Base-by-base conservation (phyloP, 1,140 invertebrate species). In the Rhyacophila brunnea region DNA sequence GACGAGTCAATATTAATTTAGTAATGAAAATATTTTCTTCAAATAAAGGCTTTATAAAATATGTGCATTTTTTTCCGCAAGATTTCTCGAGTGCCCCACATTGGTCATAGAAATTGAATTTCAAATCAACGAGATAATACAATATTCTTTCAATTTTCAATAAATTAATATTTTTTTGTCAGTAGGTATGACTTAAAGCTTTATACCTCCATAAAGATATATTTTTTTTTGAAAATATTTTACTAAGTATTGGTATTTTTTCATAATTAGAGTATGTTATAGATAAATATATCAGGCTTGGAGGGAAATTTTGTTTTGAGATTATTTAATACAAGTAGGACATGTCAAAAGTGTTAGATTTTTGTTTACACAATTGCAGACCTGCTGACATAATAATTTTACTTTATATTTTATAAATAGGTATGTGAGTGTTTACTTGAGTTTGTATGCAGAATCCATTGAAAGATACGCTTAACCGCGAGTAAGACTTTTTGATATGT, bases 141-240 rank as follows among this genome's bases (percentile, higher is more conserved):
- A 28, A 28, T 28, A 28, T 28, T 5, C 23, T 28, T 28, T 28
- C 9, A 28, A 28, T 28, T 28, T 10, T 45, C 18, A 45, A 45
- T 11, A 45, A 45, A 45, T 15, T 6, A 17, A 19, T 19, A 40
- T 45, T 45, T 15, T 45, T 45, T 19, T 45, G 43, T 15, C 43
- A 17, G 18, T 17, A 45, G 17, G 14, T 45, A 19, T 45, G 13
- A 45, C 18, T 45, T 59, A 59, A 59, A 59, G 57, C 57, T 59
- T 59, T 45, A 52, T 47, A 59, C 57, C 57, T 59, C 44, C 44
- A 52, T 58, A 50, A 42, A 49, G 40, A 49, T 58, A 58, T 47
- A 58, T 58, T 49, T 49, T 58, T 49, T 49, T 52, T 28, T 46
- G 23, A 19, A 57, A 32, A 57, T 57, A 45, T 11, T 47, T 18